These are phyloP conservation scores for Homarus americanus DNA, from an alignment of 1,140 invertebrate species.

Conservation along the genomic window DNA sequence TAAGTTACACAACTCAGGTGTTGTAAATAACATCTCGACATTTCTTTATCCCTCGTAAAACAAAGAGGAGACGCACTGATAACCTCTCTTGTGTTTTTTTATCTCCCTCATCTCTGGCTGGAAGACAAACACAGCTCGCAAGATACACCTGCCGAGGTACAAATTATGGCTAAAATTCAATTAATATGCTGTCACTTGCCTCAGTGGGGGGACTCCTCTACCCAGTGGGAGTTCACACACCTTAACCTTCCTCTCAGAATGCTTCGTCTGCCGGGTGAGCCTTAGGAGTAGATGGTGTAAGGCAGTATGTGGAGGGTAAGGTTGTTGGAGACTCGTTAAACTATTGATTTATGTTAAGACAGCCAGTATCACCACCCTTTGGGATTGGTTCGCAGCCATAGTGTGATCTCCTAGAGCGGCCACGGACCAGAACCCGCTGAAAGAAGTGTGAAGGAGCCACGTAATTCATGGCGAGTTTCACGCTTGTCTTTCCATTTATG, in stretches of 20 bases:
- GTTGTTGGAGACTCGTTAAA: constrained; percentile 62
- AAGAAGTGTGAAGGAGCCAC: neutral
- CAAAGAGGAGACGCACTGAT: constrained; percentile 40
- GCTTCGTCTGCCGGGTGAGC: constrained; percentile 39
- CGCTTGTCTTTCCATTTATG: neutral
- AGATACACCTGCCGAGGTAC: constrained; percentile 70
- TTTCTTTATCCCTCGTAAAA: constrained; percentile 36
- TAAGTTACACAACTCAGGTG: neutral
- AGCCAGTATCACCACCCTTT: constrained; percentile 71
- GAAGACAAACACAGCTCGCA: constrained; percentile 68
- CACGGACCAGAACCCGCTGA: constrained; percentile 10
- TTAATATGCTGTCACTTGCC: constrained; percentile 73
- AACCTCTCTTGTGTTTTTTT: neutral
- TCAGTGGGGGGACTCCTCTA: constrained; percentile 47
- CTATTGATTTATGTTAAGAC: constrained; percentile 72
- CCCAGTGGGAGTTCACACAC: neutral
- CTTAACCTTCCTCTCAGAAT: neutral
- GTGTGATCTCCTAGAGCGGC: constrained; percentile 68
- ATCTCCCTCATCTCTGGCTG: constrained; percentile 55
- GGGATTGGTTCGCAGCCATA: constrained; percentile 59
- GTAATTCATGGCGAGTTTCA: neutral
- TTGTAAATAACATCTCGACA: constrained; percentile 28
- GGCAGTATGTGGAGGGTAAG: neutral
- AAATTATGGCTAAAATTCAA: constrained; percentile 74
- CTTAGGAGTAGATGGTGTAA: constrained; percentile 9